These are phyloP conservation scores for Labeo calbasu DNA, from an alignment of 2,797 vertebrate genomes.

Conservation along the genomic window DNA sequence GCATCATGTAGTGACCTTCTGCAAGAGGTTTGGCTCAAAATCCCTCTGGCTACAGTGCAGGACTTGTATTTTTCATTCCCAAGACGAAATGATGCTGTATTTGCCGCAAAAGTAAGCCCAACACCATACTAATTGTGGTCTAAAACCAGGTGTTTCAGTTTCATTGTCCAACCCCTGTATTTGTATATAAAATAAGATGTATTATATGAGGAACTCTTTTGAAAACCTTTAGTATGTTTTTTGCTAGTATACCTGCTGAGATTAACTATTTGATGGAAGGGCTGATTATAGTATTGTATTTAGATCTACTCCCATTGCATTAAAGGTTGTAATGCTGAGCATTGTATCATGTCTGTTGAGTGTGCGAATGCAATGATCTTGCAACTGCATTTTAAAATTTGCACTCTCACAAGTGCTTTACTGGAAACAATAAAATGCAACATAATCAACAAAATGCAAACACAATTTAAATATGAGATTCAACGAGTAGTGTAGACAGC, in stretches of 20 bases:
- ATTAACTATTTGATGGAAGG: background rate
- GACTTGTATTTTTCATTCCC: too few relatives aligned
- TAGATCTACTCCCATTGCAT: background rate
- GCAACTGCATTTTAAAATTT: background rate
- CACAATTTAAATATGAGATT: background rate
- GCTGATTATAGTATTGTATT: background rate
- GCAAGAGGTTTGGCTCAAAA: too few relatives aligned
- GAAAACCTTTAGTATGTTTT: background rate
- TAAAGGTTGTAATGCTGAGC: background rate
- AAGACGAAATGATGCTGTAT: too few relatives aligned
- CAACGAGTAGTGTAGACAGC: background rate
- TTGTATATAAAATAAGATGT: too few relatives aligned
- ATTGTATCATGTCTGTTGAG: background rate
- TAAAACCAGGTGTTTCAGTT: too few relatives aligned
- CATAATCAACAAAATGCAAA: background rate
- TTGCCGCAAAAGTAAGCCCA: too few relatives aligned
- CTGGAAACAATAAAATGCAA: background rate
- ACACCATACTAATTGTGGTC: too few relatives aligned
- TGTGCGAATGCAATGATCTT: background rate
- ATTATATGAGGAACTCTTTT: background rate
- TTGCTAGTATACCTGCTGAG: background rate
- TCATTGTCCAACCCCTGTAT: too few relatives aligned
- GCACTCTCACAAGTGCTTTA: background rate
- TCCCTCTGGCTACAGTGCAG: too few relatives aligned
- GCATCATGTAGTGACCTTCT: too few relatives aligned